These are phyloP conservation scores for Puffinus mauretanicus DNA, from an alignment of 2,113 vertebrate species.

Conservation along the genomic window DNA sequence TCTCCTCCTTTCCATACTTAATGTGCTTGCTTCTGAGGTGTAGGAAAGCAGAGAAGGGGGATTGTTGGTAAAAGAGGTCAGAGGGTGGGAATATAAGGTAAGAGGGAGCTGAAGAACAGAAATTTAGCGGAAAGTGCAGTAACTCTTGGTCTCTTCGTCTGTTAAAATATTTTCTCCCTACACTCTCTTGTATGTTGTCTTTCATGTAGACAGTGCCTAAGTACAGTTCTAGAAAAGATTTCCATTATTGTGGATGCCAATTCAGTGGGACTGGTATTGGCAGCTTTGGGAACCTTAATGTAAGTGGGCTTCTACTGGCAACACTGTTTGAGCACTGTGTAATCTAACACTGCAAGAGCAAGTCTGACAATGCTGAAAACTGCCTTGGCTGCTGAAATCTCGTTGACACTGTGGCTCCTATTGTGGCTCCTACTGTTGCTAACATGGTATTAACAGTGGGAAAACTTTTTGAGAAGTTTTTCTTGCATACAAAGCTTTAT, in stretches of 20 bases:
- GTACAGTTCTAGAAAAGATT: constrained; percentile 68
- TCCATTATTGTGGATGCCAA: constrained; percentile 66
- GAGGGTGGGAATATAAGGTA: neutral
- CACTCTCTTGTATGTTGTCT: constrained; percentile 61
- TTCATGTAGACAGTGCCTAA: constrained; percentile 62
- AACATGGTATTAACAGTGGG: constrained; percentile 63
- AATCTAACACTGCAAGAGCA: constrained; percentile 61
- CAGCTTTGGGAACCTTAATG: constrained; percentile 66
- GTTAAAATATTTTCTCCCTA: constrained; percentile 58
- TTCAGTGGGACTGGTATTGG: constrained; percentile 66
- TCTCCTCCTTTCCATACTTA: neutral
- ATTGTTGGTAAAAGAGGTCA: neutral
- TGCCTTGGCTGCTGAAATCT: constrained; percentile 61
- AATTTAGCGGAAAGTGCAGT: neutral
- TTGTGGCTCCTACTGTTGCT: constrained; percentile 62
- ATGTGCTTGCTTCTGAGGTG: neutral
- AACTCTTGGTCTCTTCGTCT: neutral
- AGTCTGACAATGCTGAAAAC: constrained; percentile 61
- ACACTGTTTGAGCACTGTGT: constrained; percentile 57
- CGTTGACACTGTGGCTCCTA: constrained; percentile 26
- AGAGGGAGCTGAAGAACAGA: neutral
- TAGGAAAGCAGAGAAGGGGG: neutral
- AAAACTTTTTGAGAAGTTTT: constrained; percentile 38
- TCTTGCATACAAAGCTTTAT: constrained; percentile 53
- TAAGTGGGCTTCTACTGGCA: constrained; percentile 62